Conservation (phyloP, 2,113 vertebrate species). For the Chionomys nivalis region DNA sequence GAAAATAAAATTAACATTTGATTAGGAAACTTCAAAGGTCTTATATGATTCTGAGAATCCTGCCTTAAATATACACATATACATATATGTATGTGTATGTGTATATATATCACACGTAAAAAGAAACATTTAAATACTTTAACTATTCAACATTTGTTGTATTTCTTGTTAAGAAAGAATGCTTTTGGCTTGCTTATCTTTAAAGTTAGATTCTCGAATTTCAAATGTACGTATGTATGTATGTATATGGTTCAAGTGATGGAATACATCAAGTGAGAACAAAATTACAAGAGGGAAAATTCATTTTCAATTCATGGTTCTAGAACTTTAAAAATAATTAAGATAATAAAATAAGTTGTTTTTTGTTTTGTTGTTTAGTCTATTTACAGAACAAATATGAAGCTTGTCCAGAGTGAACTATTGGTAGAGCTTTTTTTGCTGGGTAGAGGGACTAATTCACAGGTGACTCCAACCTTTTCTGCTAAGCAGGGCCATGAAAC, state of each 20-base stretch:
- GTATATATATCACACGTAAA: neutral
- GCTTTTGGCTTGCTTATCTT: neutral
- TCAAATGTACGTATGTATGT: neutral
- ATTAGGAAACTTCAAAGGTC: neutral
- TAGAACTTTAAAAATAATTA: neutral
- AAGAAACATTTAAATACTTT: neutral
- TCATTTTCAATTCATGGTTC: neutral
- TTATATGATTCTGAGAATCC: constrained; percentile 15
- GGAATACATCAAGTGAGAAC: neutral
- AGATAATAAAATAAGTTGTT: neutral
- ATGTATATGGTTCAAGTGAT: neutral
- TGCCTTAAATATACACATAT: neutral
- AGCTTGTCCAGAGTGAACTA: neutral
- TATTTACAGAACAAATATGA: neutral
- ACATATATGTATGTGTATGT: too few species aligned
- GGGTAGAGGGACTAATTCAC: neutral
- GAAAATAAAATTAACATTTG: constrained; percentile 25
- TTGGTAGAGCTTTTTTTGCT: neutral
- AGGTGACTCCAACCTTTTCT: neutral
- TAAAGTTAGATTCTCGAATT: neutral
- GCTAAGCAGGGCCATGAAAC: neutral
- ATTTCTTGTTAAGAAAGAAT: constrained; percentile 17
- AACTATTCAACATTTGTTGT: neutral
- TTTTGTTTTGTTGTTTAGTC: neutral
- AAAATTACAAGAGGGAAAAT: constrained; percentile 19